These are phyloP conservation scores for Phania funesta DNA, from an alignment of 2,888 invertebrate genomes.

Conservation along the genomic window DNA sequence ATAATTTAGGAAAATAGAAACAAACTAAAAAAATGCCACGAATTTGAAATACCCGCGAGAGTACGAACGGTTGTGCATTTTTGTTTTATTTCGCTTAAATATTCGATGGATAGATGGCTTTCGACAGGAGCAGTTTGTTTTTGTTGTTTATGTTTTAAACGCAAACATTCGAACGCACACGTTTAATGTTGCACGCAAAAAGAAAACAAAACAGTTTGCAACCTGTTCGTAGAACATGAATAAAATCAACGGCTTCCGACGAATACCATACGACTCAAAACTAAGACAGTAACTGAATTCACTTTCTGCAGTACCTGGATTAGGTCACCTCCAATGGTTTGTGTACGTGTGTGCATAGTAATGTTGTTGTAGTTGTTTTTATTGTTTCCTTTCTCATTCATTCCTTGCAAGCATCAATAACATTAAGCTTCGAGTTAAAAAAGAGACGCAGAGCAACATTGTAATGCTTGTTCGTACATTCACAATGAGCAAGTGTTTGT, in stretches of 20 bases:
- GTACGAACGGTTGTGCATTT: conserved; percentile 16
- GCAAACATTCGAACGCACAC: conserved; percentile 29
- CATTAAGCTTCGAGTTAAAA: conserved; percentile 3
- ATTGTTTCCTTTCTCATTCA: conserved; percentile 47
- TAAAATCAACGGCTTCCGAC: conserved; percentile 62
- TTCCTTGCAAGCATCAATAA: conserved; percentile 42
- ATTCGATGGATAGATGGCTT: conserved; percentile 9
- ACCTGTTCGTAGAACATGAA: conserved; percentile 46
- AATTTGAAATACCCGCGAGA: conserved; percentile 46
- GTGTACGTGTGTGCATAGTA: conserved; percentile 27
- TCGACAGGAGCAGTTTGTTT: conserved; percentile 21
- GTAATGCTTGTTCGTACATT: conserved; percentile 30
- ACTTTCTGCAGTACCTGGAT: conserved; percentile 77
- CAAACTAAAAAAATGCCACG: conserved; percentile 7
- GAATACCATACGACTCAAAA: conserved; percentile 74
- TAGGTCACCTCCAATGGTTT: conserved; percentile 74
- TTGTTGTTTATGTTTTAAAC: conserved; percentile 2
- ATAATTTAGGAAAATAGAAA: conserved; percentile 36
- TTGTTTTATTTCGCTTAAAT: conserved; percentile 11
- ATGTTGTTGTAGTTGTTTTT: conserved; percentile 43
- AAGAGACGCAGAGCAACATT: conserved; percentile 8
- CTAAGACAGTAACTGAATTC: conserved; percentile 78
- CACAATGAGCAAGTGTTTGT: conserved; percentile 2
- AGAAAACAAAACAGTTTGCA: conserved; percentile 59
- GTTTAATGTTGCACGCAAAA: conserved; percentile 57